phyloP scores from a whole-genome alignment of 2,888 invertebrate species.

The Dichetophora obliterata region DNA sequence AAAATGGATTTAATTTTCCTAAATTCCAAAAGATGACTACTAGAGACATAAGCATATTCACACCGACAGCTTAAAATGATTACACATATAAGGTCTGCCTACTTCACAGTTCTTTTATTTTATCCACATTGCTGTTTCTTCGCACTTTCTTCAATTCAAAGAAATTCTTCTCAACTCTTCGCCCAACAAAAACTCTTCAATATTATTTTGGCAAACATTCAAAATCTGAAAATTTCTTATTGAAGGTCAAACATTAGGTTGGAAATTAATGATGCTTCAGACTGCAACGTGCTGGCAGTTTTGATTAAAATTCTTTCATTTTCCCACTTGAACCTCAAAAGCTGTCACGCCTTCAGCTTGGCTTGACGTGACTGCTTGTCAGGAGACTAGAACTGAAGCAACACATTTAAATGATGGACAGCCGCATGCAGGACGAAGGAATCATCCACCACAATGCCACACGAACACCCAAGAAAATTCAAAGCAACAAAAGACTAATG shows the following conservation, averaged over 20 bases:
- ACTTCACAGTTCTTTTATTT: not conserved
- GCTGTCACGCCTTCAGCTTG: constrained; percentile 49
- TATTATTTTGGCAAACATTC: not conserved
- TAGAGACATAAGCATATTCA: too few species aligned
- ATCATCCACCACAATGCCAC: not conserved
- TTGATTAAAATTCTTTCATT: constrained; percentile 37
- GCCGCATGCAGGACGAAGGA: too few species aligned
- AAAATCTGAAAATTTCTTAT: not conserved
- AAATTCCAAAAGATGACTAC: too few species aligned
- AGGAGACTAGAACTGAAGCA: not conserved
- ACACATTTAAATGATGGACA: constrained; percentile 30
- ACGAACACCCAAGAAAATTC: not conserved
- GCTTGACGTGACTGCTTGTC: constrained; percentile 50
- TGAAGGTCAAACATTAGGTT: constrained; percentile 38
- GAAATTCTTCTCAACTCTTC: too few species aligned
- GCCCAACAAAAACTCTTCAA: not conserved
- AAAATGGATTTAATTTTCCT: too few species aligned
- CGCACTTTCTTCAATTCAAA: not conserved
- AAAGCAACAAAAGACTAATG: constrained; percentile 16
- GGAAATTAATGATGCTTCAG: constrained; percentile 52
- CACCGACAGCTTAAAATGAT: too few species aligned
- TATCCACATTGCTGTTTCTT: not conserved
- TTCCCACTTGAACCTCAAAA: constrained; percentile 18
- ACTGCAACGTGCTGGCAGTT: constrained; percentile 45
- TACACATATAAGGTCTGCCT: too few species aligned